phyloP scores from a whole-genome alignment of 1,140 invertebrate genomes.

The Aphidius ervi region DNA sequence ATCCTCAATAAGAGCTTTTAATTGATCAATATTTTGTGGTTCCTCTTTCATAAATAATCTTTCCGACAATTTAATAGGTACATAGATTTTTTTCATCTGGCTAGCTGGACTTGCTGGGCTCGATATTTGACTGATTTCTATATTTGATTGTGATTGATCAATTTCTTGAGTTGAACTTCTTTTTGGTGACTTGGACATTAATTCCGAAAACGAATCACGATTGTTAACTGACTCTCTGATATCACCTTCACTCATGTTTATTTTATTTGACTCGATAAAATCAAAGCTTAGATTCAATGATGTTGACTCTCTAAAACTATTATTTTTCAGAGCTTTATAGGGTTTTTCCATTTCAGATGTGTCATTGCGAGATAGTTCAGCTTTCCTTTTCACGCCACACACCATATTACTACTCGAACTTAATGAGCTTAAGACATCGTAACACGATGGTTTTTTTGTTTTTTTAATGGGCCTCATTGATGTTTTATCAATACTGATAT shows the following conservation, averaged over 20 bases:
- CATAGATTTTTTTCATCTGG: constrained; percentile 5
- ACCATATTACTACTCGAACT: constrained; percentile 43
- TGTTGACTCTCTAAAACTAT: neutral
- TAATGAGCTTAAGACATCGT: constrained; percentile 48
- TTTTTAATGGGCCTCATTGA: constrained; percentile 42
- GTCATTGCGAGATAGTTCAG: constrained; percentile 42
- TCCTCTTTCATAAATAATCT: constrained; percentile 49
- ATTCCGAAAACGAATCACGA: too few species aligned
- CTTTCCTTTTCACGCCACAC: constrained; percentile 49
- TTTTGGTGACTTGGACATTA: too few species aligned
- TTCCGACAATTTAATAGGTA: constrained; percentile 35
- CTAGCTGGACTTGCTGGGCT: neutral
- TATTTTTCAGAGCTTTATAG: constrained; percentile 42
- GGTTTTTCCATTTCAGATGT: constrained; percentile 47
- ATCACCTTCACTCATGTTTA: too few species aligned
- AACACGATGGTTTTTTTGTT: constrained; percentile 47
- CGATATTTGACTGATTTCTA: neutral
- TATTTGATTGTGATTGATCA: neutral
- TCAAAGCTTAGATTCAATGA: neutral
- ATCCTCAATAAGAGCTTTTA: constrained; percentile 41
- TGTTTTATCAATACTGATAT: constrained; percentile 36
- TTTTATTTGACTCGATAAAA: too few species aligned
- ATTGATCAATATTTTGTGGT: constrained; percentile 44
- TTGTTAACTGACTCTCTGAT: too few species aligned
- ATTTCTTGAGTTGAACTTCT: too few species aligned